Conservation (phyloP, 2,797 vertebrate genomes). For the Zalophus californianus region DNA sequence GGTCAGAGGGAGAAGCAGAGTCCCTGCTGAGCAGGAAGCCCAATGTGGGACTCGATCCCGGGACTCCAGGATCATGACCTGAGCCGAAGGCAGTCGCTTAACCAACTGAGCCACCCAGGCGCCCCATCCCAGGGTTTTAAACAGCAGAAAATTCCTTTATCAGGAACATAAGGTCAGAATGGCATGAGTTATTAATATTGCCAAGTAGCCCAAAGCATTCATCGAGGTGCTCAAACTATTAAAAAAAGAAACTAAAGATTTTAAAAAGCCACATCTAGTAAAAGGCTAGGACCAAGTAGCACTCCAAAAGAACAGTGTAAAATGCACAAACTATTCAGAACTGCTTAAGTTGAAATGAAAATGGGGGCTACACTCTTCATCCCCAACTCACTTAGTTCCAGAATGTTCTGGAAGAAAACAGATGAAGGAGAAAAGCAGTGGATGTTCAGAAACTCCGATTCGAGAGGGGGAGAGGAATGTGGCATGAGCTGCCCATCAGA, state of each 20-base stretch:
- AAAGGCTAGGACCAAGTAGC: slow-evolving; percentile 35
- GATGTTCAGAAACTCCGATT: neutral
- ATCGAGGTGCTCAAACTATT: neutral
- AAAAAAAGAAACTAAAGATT: slow-evolving; percentile 37
- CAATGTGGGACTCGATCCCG: no score
- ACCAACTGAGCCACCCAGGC: no score
- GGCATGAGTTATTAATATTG: slow-evolving; percentile 75
- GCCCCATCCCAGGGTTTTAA: slow-evolving; percentile 59
- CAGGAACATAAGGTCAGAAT: slow-evolving; percentile 70
- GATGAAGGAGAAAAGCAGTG: neutral
- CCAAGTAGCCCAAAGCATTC: slow-evolving; percentile 60
- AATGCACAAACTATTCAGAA: neutral
- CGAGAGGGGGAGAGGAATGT: neutral
- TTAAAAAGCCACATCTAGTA: slow-evolving; percentile 18
- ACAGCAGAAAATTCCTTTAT: slow-evolving; percentile 74
- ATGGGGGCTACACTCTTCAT: neutral
- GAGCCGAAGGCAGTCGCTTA: no score
- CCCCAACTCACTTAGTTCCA: neutral
- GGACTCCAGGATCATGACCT: no score
- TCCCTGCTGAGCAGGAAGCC: no score
- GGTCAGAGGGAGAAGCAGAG: no score
- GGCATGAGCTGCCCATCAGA: neutral
- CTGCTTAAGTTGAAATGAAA: neutral
- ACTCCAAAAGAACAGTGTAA: neutral
- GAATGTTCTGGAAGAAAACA: neutral